These are phyloP conservation scores for Heteromormyrus szaboi DNA, from an alignment of 2,797 vertebrate species.

Conservation along the genomic window DNA sequence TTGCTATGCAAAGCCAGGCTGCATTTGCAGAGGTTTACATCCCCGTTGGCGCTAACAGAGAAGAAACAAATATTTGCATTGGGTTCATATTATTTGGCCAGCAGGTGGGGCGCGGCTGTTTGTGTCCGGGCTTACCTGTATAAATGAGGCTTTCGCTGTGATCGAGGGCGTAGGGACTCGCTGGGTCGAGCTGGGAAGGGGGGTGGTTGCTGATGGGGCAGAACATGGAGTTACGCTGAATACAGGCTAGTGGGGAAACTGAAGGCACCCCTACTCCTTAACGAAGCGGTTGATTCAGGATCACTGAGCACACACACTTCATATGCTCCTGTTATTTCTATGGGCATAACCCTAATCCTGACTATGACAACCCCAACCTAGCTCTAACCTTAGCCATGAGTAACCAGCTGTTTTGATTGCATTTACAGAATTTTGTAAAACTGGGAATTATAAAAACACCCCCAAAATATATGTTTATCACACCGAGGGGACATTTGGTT, in stretches of 20 bases:
- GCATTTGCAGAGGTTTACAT: conserved; percentile 22
- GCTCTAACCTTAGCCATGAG: background rate
- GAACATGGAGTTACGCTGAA: background rate
- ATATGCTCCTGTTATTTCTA: background rate
- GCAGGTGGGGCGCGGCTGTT: conserved; percentile 20
- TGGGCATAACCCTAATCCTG: background rate
- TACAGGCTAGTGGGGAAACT: background rate
- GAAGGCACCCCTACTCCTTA: background rate
- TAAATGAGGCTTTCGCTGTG: background rate
- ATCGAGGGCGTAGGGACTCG: background rate
- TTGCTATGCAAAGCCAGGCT: background rate
- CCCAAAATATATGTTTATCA: background rate
- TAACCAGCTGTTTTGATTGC: background rate
- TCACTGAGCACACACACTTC: background rate
- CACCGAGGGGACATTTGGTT: background rate
- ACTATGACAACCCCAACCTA: background rate
- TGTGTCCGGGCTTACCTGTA: background rate
- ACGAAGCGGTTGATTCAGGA: background rate
- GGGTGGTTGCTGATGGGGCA: background rate
- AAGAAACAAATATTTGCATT: conserved; percentile 30
- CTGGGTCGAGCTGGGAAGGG: background rate
- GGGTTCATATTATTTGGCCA: conserved; percentile 16
- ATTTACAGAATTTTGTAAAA: background rate
- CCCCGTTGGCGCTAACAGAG: conserved; percentile 32
- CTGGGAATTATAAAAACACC: background rate